Percentiles rank a stretch among this genome's conserved stretches.
These are phyloP conservation scores for Pituophis catenifer DNA, from an alignment of 2,113 vertebrate species.

Conservation along the genomic window DNA sequence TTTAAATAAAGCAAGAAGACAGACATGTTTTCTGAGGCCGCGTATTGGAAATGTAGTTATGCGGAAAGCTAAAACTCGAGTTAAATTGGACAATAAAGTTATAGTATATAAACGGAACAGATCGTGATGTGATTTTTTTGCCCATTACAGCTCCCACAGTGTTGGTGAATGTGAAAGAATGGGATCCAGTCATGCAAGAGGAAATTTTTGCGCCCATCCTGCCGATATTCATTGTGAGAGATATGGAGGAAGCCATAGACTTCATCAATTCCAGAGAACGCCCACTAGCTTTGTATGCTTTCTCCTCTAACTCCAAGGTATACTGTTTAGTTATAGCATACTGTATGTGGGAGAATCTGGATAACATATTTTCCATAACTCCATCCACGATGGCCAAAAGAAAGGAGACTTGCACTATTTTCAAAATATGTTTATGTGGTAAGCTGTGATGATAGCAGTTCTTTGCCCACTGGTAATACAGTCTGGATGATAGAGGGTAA, in stretches of 20 bases:
- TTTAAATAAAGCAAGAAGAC: not conserved
- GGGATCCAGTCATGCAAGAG: conserved; percentile 78
- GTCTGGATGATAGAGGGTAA: too few relatives aligned
- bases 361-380: too few relatives aligned
- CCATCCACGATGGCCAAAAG: too few relatives aligned
- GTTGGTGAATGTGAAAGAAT: conserved; percentile 72
- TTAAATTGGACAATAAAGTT: not conserved
- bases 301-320: conserved; percentile 74
- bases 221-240: conserved; percentile 72
- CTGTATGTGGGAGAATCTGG: not conserved
- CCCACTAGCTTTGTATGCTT: conserved; percentile 78
- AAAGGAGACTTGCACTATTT: too few relatives aligned
- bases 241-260: conserved; percentile 72
- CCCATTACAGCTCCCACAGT: conserved; percentile 78
- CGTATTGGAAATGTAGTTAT: not conserved
- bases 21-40: not conserved
- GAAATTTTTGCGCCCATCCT: conserved; percentile 85
- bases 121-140: not conserved
- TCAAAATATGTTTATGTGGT: too few relatives aligned
- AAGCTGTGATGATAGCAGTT: too few relatives aligned
- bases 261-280: conserved; percentile 73
- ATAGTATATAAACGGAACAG: not conserved
- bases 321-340: not conserved
- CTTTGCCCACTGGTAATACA: too few relatives aligned
- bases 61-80: not conserved